Conservation (phyloP, 2,797 vertebrate species). For the Cuniculus paca region DNA sequence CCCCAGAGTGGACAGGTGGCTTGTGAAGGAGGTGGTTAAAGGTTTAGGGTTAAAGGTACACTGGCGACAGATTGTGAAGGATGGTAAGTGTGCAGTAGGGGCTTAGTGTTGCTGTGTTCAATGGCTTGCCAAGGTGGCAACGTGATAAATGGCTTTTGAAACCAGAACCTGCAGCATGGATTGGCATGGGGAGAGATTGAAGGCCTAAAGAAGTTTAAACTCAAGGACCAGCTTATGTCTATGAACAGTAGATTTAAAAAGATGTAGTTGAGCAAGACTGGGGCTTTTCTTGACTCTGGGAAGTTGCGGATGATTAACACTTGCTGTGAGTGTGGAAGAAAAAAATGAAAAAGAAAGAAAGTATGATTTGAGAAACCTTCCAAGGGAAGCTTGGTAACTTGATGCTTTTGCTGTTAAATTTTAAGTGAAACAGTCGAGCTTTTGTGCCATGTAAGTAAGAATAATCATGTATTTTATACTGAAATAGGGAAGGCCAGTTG, state of each 20-base stretch:
- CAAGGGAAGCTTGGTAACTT: background rate
- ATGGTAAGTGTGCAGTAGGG: background rate
- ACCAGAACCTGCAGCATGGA: background rate
- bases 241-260: slow-evolving; percentile 15
- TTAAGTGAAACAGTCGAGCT: slow-evolving; percentile 7
- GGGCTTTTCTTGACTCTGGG: slow-evolving; percentile 1
- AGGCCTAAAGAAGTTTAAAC: background rate
- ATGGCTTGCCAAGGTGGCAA: background rate
- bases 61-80: slow-evolving; percentile 34
- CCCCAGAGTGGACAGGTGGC: background rate
- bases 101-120: background rate
- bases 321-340: background rate
- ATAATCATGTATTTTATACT: background rate
- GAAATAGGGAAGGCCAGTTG: background rate
- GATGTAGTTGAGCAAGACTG: background rate
- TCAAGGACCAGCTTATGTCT: background rate
- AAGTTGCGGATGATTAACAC: slow-evolving; percentile 27
- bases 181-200: background rate
- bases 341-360: slow-evolving; percentile 24
- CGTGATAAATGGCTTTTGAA: slow-evolving; percentile 46
- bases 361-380: slow-evolving; percentile 23
- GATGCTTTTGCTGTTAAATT: background rate
- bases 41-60: background rate
- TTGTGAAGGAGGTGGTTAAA: background rate
- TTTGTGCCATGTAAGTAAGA: background rate